Conservation (phyloP, 2,797 vertebrate genomes). For the Echeneis naucrates region DNA sequence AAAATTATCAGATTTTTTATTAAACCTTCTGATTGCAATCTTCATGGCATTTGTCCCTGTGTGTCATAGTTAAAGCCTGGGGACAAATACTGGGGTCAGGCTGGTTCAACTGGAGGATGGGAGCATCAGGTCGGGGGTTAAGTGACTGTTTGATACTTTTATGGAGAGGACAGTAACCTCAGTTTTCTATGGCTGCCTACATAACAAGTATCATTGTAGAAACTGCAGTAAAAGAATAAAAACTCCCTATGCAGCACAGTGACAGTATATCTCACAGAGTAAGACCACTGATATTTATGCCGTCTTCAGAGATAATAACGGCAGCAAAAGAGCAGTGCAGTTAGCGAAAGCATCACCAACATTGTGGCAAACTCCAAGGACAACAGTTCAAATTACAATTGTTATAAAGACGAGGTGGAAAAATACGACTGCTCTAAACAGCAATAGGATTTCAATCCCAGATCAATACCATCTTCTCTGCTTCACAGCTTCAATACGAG, state of each 20-base stretch:
- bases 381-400: conserved; percentile 27
- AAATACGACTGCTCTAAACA: neutral
- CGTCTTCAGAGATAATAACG: conserved; percentile 6
- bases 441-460: conserved; percentile 30
- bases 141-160: conserved; percentile 3
- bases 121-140: neutral
- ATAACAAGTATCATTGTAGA: neutral
- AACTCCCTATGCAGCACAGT: neutral
- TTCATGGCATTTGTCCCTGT: conserved; percentile 22
- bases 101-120: conserved; percentile 23
- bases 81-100: conserved; percentile 44
- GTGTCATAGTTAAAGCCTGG: conserved; percentile 25
- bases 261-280: neutral
- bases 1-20: conserved; percentile 71
- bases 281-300: conserved; percentile 4
- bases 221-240: neutral
- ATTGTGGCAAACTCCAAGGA: neutral
- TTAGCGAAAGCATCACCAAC: neutral
- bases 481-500: conserved; percentile 27
- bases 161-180: conserved; percentile 6
- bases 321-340: neutral
- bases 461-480: conserved; percentile 45
- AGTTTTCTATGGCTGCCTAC: neutral
- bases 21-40: conserved; percentile 57
- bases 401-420: conserved; percentile 4